Conservation (phyloP, 2,797 vertebrate genomes). For the Arnoldichthys spilopterus region DNA sequence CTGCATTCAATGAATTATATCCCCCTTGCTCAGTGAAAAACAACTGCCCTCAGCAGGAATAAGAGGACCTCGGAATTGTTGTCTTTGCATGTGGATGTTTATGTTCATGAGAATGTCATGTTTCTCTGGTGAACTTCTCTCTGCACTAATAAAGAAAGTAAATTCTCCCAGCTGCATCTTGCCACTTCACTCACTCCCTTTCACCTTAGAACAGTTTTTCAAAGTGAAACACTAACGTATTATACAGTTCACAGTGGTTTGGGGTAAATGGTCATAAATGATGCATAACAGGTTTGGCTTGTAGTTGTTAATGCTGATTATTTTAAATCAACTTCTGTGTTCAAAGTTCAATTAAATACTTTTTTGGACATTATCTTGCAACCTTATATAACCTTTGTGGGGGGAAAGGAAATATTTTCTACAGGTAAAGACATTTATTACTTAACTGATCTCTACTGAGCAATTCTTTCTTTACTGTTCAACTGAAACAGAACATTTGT, state of each 20-base stretch:
- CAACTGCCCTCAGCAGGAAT: constrained; percentile 5
- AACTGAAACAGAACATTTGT: neutral
- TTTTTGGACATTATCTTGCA: neutral
- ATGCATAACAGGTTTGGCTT: neutral
- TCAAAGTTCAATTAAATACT: neutral
- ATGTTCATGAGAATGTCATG: constrained; percentile 19
- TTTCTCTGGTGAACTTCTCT: constrained; percentile 2
- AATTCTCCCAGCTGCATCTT: constrained; percentile 21
- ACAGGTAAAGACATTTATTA: neutral
- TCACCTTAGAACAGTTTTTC: constrained; percentile 2
- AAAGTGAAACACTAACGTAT: neutral
- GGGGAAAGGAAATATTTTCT: neutral
- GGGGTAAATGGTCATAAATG: constrained; percentile 3
- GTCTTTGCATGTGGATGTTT: constrained; percentile 16
- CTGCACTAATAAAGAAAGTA: constrained; percentile 2
- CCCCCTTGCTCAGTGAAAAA: constrained; percentile 6
- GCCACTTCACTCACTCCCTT: constrained; percentile 11
- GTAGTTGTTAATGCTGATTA: constrained; percentile 5
- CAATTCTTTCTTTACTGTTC: neutral
- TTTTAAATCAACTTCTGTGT: neutral
- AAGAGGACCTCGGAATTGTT: constrained; percentile 2
- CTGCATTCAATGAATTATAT: constrained; percentile 21
- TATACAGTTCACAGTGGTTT: neutral
- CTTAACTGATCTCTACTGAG: neutral
- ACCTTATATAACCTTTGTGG: neutral